phyloP scores from a whole-genome alignment of 2,797 vertebrate genomes.

The Coregonus ussuriensis region DNA sequence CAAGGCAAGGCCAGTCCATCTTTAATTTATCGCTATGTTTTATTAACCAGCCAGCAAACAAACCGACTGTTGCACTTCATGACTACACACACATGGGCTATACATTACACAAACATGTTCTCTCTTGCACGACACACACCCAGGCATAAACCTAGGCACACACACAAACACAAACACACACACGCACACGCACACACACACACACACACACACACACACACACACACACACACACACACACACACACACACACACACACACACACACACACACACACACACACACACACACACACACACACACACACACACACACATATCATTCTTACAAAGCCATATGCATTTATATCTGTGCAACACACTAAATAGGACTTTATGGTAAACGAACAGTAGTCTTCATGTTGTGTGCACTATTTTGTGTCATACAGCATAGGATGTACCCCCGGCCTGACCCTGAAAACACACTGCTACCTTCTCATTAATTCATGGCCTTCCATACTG shows the following conservation, averaged over 20 bases:
- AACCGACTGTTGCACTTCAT: conserved; percentile 23
- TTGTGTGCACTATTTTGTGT: conserved; percentile 45
- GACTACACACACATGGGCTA: too few species aligned
- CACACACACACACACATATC: too few species aligned
- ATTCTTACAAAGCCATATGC: background rate
- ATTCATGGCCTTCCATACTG: conserved; percentile 66
- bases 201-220: too few species aligned
- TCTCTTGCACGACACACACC: too few species aligned
- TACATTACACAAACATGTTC: too few species aligned
- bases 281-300: too few species aligned
- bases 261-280: too few species aligned
- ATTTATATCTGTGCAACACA: background rate
- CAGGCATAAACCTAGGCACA: background rate
- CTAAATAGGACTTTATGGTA: background rate
- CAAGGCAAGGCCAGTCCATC: conserved; percentile 38
- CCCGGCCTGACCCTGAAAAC: conserved; percentile 47
- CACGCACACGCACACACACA: too few species aligned
- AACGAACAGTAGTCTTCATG: background rate
- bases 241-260: too few species aligned
- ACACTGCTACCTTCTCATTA: conserved; percentile 53
- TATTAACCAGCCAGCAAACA: conserved; percentile 58
- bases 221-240: too few species aligned
- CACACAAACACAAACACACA: background rate
- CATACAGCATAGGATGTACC: conserved; percentile 39
- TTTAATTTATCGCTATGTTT: conserved; percentile 68